Percentiles rank a stretch among this genome's conserved stretches.
These are phyloP conservation scores for Hetaerina titia DNA, from an alignment of 2,888 invertebrate species.

Conservation along the genomic window DNA sequence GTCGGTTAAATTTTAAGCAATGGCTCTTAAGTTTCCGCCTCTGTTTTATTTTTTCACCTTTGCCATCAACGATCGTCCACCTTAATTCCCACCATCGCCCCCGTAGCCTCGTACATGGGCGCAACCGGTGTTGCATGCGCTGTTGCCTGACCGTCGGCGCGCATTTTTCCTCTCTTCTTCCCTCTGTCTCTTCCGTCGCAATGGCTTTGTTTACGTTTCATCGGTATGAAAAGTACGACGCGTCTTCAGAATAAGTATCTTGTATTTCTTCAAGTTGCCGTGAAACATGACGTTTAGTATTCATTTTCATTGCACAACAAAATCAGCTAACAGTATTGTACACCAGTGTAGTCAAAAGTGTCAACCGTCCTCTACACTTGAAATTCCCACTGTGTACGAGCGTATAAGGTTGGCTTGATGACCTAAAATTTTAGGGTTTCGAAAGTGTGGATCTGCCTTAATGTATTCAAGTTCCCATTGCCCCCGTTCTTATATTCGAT, in stretches of 20 bases:
- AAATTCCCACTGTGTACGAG: neutral
- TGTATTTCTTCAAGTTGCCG: too few relatives aligned
- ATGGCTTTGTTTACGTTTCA: conserved; percentile 15
- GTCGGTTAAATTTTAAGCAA: neutral
- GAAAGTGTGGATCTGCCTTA: too few relatives aligned
- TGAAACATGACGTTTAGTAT: too few relatives aligned
- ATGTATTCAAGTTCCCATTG: neutral
- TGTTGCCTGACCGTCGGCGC: conserved; percentile 5
- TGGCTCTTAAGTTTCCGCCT: neutral
- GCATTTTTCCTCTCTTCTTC: neutral
- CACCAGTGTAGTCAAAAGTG: too few relatives aligned
- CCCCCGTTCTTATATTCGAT: neutral
- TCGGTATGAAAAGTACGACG: neutral
- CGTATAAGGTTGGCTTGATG: neutral
- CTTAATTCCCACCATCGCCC: neutral
- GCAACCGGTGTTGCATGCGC: conserved; percentile 35
- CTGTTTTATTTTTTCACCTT: neutral
- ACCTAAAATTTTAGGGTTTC: neutral
- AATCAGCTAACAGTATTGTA: too few relatives aligned
- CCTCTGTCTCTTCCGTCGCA: neutral
- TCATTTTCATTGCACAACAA: too few relatives aligned
- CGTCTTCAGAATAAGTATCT: neutral
- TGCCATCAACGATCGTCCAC: conserved; percentile 3
- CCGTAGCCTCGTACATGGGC: conserved; percentile 29
- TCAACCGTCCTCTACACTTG: too few relatives aligned